Conservation (phyloP, 2,888 invertebrate genomes). For the Rotaria socialis region DNA sequence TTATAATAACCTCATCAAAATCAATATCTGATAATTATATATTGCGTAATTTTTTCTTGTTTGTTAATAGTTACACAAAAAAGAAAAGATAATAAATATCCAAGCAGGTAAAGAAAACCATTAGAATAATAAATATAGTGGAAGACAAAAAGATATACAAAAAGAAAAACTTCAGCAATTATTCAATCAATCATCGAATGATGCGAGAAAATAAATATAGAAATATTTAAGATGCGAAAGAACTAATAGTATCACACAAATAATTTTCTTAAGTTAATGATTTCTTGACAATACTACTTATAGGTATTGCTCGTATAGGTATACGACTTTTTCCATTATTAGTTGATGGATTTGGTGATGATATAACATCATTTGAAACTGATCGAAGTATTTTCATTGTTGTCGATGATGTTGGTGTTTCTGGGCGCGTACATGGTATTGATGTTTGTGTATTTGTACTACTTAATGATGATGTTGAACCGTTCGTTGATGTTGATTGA, state of each 20-base stretch:
- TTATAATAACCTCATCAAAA: not conserved
- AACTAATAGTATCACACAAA: not conserved
- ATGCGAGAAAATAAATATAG: not conserved
- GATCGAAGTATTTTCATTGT: slow-evolving; percentile 14
- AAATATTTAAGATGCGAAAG: not conserved
- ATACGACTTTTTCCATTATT: not conserved
- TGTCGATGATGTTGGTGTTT: not conserved
- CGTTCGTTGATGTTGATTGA: not conserved
- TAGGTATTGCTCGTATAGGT: not conserved
- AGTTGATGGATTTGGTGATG: not conserved
- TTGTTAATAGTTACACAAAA: not conserved
- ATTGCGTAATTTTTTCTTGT: not conserved
- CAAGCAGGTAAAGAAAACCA: too few relatives aligned
- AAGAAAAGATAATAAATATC: not conserved
- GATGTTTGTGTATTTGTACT: slow-evolving; percentile 8
- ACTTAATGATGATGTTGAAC: slow-evolving; percentile 8
- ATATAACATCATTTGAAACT: not conserved
- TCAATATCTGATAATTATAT: slow-evolving; percentile 1
- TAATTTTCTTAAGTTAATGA: not conserved
- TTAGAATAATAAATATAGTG: not conserved
- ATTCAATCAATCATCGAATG: not conserved
- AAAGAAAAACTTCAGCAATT: not conserved
- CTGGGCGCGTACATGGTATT: not conserved
- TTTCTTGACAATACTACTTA: not conserved
- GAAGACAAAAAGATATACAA: not conserved